A percentile compares a stretch with the other conserved stretches of the same genome.
Evolutionary conservation across 1,140 invertebrate species (phyloP).

Genomic region (Drosophila tristis): DNA sequence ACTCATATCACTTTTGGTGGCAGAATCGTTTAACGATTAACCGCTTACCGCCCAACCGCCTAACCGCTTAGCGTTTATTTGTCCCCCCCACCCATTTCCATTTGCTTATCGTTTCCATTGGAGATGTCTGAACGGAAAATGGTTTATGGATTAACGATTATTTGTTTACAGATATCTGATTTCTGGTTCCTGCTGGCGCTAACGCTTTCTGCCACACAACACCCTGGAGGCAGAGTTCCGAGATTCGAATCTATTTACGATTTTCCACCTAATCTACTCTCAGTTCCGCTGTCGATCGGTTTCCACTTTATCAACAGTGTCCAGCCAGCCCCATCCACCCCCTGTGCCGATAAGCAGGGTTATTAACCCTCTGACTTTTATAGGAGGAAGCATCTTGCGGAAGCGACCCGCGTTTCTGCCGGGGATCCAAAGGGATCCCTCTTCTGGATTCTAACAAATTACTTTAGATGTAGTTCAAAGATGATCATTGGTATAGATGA

Average conservation of each 20-base stretch:
- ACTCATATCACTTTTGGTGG: conserved; percentile 65
- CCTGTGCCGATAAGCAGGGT: neutral
- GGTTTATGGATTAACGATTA: too few relatives aligned
- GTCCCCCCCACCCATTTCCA: conserved; percentile 32
- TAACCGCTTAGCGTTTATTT: conserved; percentile 27
- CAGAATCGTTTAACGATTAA: conserved; percentile 75
- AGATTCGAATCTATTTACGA: neutral
- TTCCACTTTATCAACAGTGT: conserved; percentile 25
- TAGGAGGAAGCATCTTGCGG: neutral
- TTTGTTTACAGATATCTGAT: too few relatives aligned
- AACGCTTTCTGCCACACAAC: conserved; percentile 22
- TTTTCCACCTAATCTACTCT: conserved; percentile 31
- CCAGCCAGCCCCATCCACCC: neutral
- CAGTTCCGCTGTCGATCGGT: conserved; percentile 24
- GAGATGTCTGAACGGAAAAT: conserved; percentile 40
- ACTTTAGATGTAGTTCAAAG: too few relatives aligned
- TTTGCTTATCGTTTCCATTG: conserved; percentile 72
- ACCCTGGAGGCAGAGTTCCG: conserved; percentile 43
- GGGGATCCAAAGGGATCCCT: too few relatives aligned
- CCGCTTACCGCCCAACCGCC: conserved; percentile 37
- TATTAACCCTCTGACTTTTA: conserved; percentile 22
- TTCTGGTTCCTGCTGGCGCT: too few relatives aligned
- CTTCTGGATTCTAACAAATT: too few relatives aligned
- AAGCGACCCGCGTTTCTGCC: too few relatives aligned
- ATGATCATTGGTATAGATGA: too few relatives aligned